Base-by-base conservation (phyloP, 2,888 invertebrate species). In the Baccha elongata region DNA sequence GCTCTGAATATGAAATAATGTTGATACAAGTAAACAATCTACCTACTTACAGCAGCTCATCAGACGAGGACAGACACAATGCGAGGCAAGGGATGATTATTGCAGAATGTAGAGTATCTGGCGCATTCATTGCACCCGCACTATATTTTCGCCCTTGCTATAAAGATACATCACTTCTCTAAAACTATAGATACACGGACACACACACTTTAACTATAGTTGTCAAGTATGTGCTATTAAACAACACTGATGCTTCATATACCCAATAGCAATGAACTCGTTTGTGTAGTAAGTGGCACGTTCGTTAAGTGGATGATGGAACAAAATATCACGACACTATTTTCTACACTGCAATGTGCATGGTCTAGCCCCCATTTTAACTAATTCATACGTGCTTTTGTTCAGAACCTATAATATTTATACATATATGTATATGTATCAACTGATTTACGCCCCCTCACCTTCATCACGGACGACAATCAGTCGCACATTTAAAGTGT, bases 221-320 rank as follows among this genome's bases (percentile, higher is more conserved):
- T 29, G 52, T 29, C 0, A 11, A 17, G 42, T 15, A 17, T 55
- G 29, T 53, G 53, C 17, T 11, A 65, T 42, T 58, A 50, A 53
- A 48, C 26, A 50, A 50, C 40, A 40, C 23, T 23, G 7, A 21
- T 46, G 21, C 58, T 62, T n/a, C n/a, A n/a, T n/a, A n/a, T n/a
- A n/a, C n/a, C n/a, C n/a, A 48, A 48, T 55, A 74, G 80, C 80
- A 80, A 69, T 69, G 80, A 80, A 74, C 80, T 62, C 60, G 26
- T 62, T 21, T 67, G 55, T 53, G 32, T 35, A 68, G 50, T 60
- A 75, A 75, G 75, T 75, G 52, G 55, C 75, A 75, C 69, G 71
- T 65, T 69, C 19, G 69, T 52, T 75, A 75, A 75, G 80, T 75
- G 75, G 80, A 75, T 81, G 80, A 81, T 81, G 75, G 65, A 52